Evolutionary conservation across 1,140 invertebrate species (phyloP).

Genomic region (Antheraea pernyi): DNA sequence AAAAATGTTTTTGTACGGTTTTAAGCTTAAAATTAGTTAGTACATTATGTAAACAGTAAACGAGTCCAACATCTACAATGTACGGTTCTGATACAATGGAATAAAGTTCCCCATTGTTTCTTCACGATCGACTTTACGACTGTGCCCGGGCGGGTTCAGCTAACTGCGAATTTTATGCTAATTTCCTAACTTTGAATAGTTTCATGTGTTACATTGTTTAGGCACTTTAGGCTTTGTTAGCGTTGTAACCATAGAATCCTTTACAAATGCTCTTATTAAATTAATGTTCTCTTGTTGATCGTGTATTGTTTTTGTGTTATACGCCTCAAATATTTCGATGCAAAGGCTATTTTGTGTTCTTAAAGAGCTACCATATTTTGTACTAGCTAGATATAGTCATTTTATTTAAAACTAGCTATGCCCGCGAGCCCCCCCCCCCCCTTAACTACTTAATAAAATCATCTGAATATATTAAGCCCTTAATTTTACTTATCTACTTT

Average conservation of each 20-base stretch:
- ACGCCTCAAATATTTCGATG: too few relatives aligned
- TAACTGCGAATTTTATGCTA: conserved; percentile 1
- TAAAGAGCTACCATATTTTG: too few relatives aligned
- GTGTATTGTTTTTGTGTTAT: too few relatives aligned
- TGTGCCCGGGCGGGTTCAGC: background rate
- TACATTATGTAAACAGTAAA: background rate
- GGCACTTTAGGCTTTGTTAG: background rate
- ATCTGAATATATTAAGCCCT: too few relatives aligned
- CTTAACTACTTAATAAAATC: too few relatives aligned
- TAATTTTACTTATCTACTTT: too few relatives aligned
- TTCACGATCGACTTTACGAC: conserved; percentile 2
- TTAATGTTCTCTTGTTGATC: background rate
- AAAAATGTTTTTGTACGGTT: background rate
- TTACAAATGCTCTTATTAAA: background rate
- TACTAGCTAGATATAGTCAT: too few relatives aligned
- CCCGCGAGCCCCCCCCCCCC: too few relatives aligned
- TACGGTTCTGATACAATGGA: background rate
- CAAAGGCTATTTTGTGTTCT: too few relatives aligned
- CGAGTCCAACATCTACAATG: background rate
- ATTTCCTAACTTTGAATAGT: background rate
- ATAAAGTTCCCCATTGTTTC: background rate
- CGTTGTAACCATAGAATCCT: background rate
- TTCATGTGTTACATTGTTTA: background rate
- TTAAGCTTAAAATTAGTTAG: background rate
- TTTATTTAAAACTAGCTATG: too few relatives aligned